Evolutionary conservation across 2,888 invertebrate genomes (phyloP).

Genomic region (Chrysomela aeneicollis): DNA sequence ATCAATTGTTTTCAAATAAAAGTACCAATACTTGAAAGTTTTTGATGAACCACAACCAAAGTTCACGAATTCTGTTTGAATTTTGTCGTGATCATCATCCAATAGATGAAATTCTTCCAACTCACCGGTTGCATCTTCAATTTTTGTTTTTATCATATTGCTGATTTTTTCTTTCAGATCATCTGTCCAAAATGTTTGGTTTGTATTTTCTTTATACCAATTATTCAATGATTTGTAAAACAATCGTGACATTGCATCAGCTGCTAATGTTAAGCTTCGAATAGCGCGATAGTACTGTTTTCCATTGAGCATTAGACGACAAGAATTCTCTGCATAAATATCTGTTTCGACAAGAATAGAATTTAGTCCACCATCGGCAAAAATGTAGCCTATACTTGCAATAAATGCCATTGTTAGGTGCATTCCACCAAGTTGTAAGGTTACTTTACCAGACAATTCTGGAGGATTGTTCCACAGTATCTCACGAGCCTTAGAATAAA

Average conservation of each 20-base stretch:
- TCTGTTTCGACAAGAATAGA: slow-evolving; percentile 25
- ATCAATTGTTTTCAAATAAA: slow-evolving; percentile 27
- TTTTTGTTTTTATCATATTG: background rate
- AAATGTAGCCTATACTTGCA: slow-evolving; percentile 37
- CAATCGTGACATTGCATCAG: slow-evolving; percentile 28
- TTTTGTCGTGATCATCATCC: background rate
- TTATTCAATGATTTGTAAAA: slow-evolving; percentile 9
- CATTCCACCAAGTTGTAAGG: slow-evolving; percentile 23
- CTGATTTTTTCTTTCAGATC: background rate
- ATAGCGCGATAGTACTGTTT: slow-evolving; percentile 31
- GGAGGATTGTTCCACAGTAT: slow-evolving; percentile 35
- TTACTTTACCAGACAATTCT: slow-evolving; percentile 31
- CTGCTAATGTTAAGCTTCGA: slow-evolving; percentile 26
- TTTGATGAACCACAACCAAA: slow-evolving; percentile 9
- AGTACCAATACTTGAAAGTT: slow-evolving; percentile 33
- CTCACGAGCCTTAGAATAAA: slow-evolving; percentile 34
- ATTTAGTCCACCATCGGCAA: slow-evolving; percentile 35
- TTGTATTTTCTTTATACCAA: background rate
- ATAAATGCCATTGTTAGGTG: slow-evolving; percentile 36
- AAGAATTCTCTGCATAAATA: slow-evolving; percentile 28
- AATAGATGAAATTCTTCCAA: background rate
- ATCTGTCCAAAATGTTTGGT: background rate
- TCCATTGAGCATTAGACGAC: slow-evolving; percentile 28
- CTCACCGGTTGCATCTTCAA: background rate
- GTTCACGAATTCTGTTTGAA: slow-evolving; percentile 6